A percentile compares a stretch with the other conserved stretches of the same genome.
phyloP scores from a whole-genome alignment of 2,113 vertebrate genomes.

The Nycticorax nycticorax region DNA sequence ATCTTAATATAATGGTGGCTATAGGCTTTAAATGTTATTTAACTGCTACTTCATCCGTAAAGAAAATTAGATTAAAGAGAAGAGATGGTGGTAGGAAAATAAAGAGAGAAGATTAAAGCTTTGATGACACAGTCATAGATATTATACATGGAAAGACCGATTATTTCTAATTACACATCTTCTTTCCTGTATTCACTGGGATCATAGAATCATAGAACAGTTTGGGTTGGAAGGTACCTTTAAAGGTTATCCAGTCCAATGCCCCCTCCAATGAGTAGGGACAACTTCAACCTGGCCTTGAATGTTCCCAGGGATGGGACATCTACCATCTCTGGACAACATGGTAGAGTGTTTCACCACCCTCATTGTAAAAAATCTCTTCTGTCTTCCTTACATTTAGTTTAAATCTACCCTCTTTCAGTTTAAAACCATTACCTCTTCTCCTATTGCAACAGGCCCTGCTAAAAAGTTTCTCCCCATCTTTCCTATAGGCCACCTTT shows the following conservation, averaged over 20 bases:
- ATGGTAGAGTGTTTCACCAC: background rate
- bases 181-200: background rate
- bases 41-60: background rate
- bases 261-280: background rate
- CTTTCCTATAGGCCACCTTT: background rate
- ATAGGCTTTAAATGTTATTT: background rate
- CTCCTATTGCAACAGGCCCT: background rate
- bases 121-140: background rate
- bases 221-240: background rate
- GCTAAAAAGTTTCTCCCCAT: background rate
- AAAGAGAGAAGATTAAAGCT: background rate
- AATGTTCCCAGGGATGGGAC: background rate
- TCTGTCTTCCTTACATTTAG: background rate
- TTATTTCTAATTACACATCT: background rate
- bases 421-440: background rate
- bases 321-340: background rate
- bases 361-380: background rate
- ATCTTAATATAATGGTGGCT: background rate
- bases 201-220: background rate
- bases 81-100: background rate
- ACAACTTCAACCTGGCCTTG: background rate
- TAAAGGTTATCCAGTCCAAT: background rate
- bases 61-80: background rate
- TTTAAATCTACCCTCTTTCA: background rate
- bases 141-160: background rate